Evolutionary conservation across 2,888 invertebrate species (phyloP).

Genomic region (Drosophila melanosoma): DNA sequence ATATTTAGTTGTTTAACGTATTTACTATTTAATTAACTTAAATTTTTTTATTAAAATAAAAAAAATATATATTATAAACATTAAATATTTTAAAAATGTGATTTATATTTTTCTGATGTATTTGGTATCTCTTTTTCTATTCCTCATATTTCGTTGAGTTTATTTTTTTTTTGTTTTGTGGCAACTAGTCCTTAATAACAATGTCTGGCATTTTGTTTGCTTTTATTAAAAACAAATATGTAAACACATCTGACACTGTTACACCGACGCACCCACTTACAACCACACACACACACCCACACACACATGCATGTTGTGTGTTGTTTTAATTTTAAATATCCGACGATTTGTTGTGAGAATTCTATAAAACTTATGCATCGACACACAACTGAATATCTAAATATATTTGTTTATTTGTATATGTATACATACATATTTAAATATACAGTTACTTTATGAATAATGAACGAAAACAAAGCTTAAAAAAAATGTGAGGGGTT

Average conservation of each 20-base stretch:
- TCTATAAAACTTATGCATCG: constrained; percentile 35
- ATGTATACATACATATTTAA: not conserved
- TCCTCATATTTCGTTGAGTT: not conserved
- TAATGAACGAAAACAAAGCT: constrained; percentile 42
- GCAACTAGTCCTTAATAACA: constrained; percentile 34
- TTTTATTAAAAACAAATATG: constrained; percentile 57
- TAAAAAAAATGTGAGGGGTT: constrained; percentile 5
- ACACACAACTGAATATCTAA: constrained; percentile 28
- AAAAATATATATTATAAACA: not conserved
- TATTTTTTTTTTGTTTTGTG: not conserved
- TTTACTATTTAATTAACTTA: not conserved
- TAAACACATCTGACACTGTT: constrained; percentile 19
- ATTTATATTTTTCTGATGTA: not conserved
- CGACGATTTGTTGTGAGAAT: constrained; percentile 41
- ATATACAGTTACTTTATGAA: constrained; percentile 10
- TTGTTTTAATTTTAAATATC: constrained; percentile 62
- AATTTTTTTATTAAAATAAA: not conserved
- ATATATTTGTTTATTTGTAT: not conserved
- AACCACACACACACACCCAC: constrained; percentile 11
- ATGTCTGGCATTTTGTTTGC: constrained; percentile 39
- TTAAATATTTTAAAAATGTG: no score
- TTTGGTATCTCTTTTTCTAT: not conserved
- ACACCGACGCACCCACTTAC: constrained; percentile 16
- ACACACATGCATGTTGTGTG: constrained; percentile 48
- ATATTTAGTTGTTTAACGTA: not conserved